Conservation (phyloP, 2,888 invertebrate species). For the Schizaphis graminum region DNA sequence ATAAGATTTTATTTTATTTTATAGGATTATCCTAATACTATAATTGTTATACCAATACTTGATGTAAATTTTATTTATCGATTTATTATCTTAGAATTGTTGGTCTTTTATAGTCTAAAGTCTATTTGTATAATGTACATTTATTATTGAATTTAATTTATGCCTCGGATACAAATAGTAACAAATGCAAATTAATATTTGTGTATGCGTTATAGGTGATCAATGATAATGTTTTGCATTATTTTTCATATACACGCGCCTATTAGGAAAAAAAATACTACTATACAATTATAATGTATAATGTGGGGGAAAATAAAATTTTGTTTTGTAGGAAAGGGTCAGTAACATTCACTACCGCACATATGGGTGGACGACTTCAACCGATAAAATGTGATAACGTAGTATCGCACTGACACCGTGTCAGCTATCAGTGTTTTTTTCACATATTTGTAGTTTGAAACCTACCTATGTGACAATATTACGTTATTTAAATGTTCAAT, state of each 20-base stretch:
- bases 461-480: neutral
- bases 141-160: neutral
- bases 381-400: neutral
- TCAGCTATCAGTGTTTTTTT: neutral
- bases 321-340: neutral
- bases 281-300: neutral
- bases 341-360: neutral
- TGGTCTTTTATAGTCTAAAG: neutral
- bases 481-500: neutral
- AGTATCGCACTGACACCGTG: neutral
- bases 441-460: constrained; percentile 1
- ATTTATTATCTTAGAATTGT: neutral
- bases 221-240: neutral
- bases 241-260: neutral
- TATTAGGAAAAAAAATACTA: neutral
- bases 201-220: neutral
- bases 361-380: neutral
- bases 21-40: neutral
- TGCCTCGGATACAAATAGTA: neutral
- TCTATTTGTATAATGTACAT: neutral
- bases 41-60: neutral
- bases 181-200: neutral
- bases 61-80: neutral
- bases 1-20: neutral
- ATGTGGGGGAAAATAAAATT: neutral